Percentiles rank a stretch among this genome's conserved stretches.
These are phyloP conservation scores for Burhinus oedicnemus DNA, from an alignment of 2,113 vertebrate species.

Conservation along the genomic window DNA sequence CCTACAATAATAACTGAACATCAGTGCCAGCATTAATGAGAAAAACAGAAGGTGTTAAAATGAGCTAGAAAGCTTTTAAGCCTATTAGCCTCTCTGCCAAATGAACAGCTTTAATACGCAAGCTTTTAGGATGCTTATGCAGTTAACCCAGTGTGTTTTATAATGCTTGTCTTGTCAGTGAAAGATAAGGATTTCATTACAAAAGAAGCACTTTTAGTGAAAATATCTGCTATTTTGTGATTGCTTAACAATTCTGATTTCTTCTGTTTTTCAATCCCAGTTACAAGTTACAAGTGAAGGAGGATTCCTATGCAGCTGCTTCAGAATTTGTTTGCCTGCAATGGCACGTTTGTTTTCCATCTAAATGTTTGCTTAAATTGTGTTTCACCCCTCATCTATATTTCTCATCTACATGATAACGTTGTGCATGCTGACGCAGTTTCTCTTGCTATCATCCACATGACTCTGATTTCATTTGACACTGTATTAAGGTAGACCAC, in stretches of 20 bases:
- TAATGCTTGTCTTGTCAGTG: background rate
- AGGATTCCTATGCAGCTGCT: background rate
- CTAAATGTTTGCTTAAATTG: background rate
- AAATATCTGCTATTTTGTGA: background rate
- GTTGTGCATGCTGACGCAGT: background rate
- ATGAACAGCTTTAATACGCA: background rate
- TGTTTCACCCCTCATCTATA: slow-evolving; percentile 20
- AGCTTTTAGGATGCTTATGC: background rate
- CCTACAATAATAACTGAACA: background rate
- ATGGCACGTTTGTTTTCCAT: background rate
- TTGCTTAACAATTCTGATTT: background rate
- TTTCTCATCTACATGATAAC: background rate
- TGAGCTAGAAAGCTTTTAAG: slow-evolving; percentile 2
- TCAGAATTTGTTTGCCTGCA: background rate
- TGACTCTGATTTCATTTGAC: slow-evolving; percentile 3
- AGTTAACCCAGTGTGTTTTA: background rate
- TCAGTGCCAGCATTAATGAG: slow-evolving; percentile 22
- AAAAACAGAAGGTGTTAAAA: slow-evolving; percentile 39
- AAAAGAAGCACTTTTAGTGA: background rate
- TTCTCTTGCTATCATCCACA: background rate
- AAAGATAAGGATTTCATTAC: background rate
- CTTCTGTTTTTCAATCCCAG: background rate
- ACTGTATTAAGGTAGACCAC: background rate
- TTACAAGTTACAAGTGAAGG: background rate
- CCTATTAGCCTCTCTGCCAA: background rate